Percentiles rank a stretch among this genome's conserved stretches.
Conservation (phyloP, 2,113 vertebrate species). For the Lophotis ruficrista region DNA sequence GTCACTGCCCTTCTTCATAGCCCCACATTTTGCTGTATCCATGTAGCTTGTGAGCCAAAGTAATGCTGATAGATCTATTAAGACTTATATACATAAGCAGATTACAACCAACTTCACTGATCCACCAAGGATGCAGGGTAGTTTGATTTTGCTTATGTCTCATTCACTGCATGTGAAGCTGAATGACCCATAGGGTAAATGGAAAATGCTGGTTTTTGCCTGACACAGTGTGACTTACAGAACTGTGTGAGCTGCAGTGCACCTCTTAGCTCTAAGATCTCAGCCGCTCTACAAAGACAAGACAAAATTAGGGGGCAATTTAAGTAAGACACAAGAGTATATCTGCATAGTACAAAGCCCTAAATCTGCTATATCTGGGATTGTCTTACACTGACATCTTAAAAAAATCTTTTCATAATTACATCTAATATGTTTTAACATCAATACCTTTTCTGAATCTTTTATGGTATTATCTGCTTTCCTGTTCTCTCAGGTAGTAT, state of each 20-base stretch:
- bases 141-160: neutral
- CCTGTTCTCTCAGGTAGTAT: neutral
- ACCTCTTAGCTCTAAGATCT: neutral
- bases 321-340: neutral
- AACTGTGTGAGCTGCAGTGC: neutral
- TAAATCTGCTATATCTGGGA: neutral
- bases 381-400: neutral
- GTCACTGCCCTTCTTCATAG: neutral
- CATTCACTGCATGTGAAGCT: rapidly evolving
- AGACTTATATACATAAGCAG: neutral
- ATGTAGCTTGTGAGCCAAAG: rapidly evolving
- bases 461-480: neutral
- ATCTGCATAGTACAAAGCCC: neutral
- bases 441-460: neutral
- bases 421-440: neutral
- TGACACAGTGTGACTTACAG: too few species aligned
- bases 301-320: neutral
- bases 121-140: too few species aligned
- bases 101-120: neutral
- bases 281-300: neutral
- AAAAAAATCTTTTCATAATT: neutral
- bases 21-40: neutral
- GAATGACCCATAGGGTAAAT: neutral
- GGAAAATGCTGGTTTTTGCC: rapidly evolving
- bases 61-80: neutral